A percentile compares a stretch with the other conserved stretches of the same genome.
Conservation (phyloP, 2,888 invertebrate species). For the Caenorhabditis afra region DNA sequence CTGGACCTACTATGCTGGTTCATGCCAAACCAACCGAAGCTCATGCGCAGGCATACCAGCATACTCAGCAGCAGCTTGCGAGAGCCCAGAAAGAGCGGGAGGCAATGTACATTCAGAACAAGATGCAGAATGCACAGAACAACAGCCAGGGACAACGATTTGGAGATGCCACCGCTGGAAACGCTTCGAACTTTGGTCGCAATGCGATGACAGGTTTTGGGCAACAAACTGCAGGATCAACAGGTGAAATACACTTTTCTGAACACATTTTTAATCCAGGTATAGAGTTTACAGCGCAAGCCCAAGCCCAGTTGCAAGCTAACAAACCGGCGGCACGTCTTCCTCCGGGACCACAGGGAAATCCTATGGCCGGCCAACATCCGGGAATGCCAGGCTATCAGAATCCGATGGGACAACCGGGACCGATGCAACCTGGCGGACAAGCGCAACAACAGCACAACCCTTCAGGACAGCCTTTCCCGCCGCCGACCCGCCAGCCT, state of each 20-base stretch:
- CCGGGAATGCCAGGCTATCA: constrained; percentile 21
- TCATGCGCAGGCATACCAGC: constrained; percentile 37
- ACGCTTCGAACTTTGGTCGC: constrained; percentile 16
- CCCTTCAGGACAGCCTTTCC: constrained; percentile 1
- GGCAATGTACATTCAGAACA: constrained; percentile 22
- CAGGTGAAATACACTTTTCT: neutral
- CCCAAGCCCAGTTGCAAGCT: constrained; percentile 17
- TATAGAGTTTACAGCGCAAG: constrained; percentile 8
- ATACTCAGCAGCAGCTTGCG: constrained; percentile 27
- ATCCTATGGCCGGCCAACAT: constrained; percentile 9
- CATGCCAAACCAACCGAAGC: constrained; percentile 22
- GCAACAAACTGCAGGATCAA: constrained; percentile 17
- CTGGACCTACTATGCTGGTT: constrained; percentile 18
- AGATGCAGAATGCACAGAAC: constrained; percentile 2
- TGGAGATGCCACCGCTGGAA: constrained; percentile 30
- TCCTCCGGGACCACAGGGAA: constrained; percentile 4
- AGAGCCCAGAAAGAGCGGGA: constrained; percentile 25
- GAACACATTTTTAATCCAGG: neutral
- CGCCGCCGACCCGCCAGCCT: constrained; percentile 1
- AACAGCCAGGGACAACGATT: constrained; percentile 15
- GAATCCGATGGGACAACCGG: constrained; percentile 31
- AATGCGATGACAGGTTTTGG: constrained; percentile 6
- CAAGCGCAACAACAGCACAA: constrained; percentile 2
- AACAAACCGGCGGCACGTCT: neutral
- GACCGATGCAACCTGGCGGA: constrained; percentile 36